Conservation (phyloP, 2,888 invertebrate species). For the Trisateles emortualis region DNA sequence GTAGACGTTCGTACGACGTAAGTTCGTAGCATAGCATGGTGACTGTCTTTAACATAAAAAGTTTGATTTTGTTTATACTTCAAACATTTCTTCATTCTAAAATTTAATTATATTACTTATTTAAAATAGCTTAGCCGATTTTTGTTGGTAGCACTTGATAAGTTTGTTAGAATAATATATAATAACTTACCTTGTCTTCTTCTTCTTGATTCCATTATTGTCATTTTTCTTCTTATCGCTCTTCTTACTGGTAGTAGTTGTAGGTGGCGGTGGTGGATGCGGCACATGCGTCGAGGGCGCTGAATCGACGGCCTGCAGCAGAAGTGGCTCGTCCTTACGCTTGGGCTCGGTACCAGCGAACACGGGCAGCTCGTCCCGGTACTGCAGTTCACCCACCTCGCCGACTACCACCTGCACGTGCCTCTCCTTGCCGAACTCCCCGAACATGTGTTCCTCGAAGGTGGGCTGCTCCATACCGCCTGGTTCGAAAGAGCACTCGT, state of each 20-base stretch:
- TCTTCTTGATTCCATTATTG: conserved; percentile 95
- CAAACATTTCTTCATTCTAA: too few relatives aligned
- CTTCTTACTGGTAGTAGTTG: conserved; percentile 87
- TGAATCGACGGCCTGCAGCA: conserved; percentile 73
- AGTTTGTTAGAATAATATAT: too few relatives aligned
- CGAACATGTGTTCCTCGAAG: conserved; percentile 93
- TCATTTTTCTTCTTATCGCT: conserved; percentile 94
- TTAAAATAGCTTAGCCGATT: too few relatives aligned
- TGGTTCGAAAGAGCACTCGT: conserved; percentile 79
- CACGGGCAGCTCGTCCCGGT: conserved; percentile 78
- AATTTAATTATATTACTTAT: too few relatives aligned
- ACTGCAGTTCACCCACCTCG: conserved; percentile 82
- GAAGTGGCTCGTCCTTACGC: conserved; percentile 77
- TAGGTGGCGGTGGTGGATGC: conserved; percentile 64
- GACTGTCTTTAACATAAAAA: too few relatives aligned
- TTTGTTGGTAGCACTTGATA: too few relatives aligned
- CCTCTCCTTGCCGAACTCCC: conserved; percentile 89
- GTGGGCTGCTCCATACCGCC: conserved; percentile 89
- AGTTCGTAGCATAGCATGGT: too few relatives aligned
- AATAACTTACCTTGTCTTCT: conserved; percentile 94
- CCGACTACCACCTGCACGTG: conserved; percentile 83
- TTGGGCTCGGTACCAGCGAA: conserved; percentile 68
- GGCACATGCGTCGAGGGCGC: conserved; percentile 60
- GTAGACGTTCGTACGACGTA: too few relatives aligned
- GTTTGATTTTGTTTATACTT: too few relatives aligned